Base-by-base conservation (phyloP, 2,113 vertebrate genomes). In the Tiliqua scincoides region DNA sequence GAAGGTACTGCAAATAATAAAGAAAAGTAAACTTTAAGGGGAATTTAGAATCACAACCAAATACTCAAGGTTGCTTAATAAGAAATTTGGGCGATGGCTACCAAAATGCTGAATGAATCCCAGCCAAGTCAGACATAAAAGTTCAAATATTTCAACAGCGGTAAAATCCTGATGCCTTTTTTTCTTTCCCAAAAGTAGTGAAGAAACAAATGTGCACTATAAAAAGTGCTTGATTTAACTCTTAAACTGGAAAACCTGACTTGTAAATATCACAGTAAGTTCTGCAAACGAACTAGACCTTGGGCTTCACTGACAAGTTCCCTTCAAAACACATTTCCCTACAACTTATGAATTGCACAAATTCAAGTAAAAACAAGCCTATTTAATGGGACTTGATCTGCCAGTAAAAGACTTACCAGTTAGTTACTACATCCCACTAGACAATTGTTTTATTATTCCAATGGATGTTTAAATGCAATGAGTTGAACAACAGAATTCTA, bases 61-160 rank as follows among this genome's bases (percentile, higher is more conserved):
- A 90, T 83, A 85, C 23, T 30, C 70, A 37, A 75, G n/a, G 74
- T 75, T 91, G 82, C 87, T 93, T 93, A 83, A 91, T 82, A 8
- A 23, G 88, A 93, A 89, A 93, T 67, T 79, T 92, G 83, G 92
- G 93, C 90, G 71, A 73, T 81, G 35, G 62, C 73, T 79, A 54
- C 52, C 43, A 40, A 82, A 85, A 89, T 11, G 85, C 83, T 79
- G 85, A 92, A 91, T 54, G 87, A 81, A 89, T 76, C 25, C 84
- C 90, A 87, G 76, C 59, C 83, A 85, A 48, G 12, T 57, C 14
- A 86, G 40, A 90, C 83, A 82, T 40, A 62, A 25, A 40, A 62
- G 91, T 93, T 63, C 79, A 52, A 89, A 91, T 54, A 54, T 90
- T 85, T 86, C 82, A 92, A 88, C 81, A 65, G 61, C 73, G 67